phyloP scores from a whole-genome alignment of 2,888 invertebrate genomes.

The Argyresthia goedartella region DNA sequence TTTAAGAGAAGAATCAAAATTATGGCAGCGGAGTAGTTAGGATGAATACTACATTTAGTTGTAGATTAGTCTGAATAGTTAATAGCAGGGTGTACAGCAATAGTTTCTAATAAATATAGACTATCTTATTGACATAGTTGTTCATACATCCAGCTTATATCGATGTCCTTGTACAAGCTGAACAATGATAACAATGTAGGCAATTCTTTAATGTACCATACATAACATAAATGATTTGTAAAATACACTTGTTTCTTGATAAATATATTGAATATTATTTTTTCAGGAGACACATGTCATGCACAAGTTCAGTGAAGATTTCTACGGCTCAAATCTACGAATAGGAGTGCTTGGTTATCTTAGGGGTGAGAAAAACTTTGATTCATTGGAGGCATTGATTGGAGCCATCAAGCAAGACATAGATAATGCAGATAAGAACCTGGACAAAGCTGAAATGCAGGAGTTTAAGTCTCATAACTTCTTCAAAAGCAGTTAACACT shows the following conservation, averaged over 20 bases:
- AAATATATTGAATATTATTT: conserved; percentile 14
- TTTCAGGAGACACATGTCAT: conserved; percentile 94
- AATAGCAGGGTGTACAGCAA: too few species aligned
- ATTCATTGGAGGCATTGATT: conserved; percentile 81
- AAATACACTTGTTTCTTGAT: neutral
- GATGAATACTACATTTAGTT: too few species aligned
- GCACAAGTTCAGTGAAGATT: conserved; percentile 84
- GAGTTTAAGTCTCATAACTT: conserved; percentile 64
- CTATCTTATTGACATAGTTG: too few species aligned
- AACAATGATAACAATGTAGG: neutral
- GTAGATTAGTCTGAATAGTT: too few species aligned
- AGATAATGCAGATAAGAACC: conserved; percentile 68
- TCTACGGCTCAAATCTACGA: conserved; percentile 87
- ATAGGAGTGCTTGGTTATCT: conserved; percentile 87
- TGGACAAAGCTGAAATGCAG: conserved; percentile 69
- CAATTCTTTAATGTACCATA: neutral
- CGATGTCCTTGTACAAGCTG: too few species aligned
- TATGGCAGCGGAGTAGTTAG: too few species aligned
- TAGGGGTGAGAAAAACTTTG: conserved; percentile 86
- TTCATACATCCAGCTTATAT: too few species aligned
- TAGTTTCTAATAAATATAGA: too few species aligned
- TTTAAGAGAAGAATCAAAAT: too few species aligned
- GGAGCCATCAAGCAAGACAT: conserved; percentile 86
- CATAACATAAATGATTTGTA: neutral
- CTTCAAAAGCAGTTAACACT: conserved; percentile 33